Percentiles rank a stretch among this genome's conserved stretches.
Conservation (phyloP, 2,113 vertebrate genomes). For the Stigmatopora argus region DNA sequence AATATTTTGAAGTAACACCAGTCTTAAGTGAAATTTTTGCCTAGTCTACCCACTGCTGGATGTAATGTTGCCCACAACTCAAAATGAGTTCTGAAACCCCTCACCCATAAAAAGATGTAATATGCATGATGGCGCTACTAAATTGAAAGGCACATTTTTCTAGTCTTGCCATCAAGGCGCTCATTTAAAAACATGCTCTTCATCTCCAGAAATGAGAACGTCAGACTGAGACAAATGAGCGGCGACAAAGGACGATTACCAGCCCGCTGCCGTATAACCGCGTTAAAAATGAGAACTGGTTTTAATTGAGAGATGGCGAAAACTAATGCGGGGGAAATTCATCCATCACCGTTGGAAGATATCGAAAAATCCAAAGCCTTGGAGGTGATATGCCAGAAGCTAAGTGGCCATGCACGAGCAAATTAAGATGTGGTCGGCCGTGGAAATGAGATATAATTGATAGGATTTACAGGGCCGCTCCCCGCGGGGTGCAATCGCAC, state of each 20-base stretch:
- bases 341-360: slow-evolving; percentile 55
- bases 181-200: slow-evolving; percentile 46
- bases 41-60: too few relatives aligned
- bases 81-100: too few relatives aligned
- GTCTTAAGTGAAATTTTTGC: too few relatives aligned
- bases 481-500: neutral
- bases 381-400: slow-evolving; percentile 39
- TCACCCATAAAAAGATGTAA: neutral
- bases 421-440: slow-evolving; percentile 39
- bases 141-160: slow-evolving; percentile 11
- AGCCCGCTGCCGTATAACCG: slow-evolving; percentile 30
- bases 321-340: slow-evolving; percentile 37
- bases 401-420: slow-evolving; percentile 40
- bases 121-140: neutral
- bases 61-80: too few relatives aligned
- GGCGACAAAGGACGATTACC: slow-evolving; percentile 55
- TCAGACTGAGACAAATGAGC: slow-evolving; percentile 41
- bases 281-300: slow-evolving; percentile 45
- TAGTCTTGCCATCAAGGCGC: slow-evolving; percentile 26
- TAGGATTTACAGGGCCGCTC: slow-evolving; percentile 44
- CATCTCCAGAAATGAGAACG: slow-evolving; percentile 23
- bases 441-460: slow-evolving; percentile 62
- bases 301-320: slow-evolving; percentile 46
- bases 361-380: slow-evolving; percentile 41
- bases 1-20: too few relatives aligned